Conservation (phyloP, 2,797 vertebrate genomes). For the Rhinogobio ventralis region DNA sequence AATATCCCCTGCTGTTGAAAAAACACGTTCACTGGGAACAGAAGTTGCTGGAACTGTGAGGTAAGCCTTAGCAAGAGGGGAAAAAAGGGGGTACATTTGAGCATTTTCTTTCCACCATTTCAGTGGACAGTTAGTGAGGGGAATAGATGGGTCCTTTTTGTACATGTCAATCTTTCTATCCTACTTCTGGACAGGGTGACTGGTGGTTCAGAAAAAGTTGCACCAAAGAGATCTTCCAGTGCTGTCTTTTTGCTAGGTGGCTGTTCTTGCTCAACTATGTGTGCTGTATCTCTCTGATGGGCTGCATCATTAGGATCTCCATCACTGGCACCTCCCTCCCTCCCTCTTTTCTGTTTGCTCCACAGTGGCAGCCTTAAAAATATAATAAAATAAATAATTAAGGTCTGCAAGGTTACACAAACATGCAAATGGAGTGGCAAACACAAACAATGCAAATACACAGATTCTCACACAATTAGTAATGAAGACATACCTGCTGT, state of each 20-base stretch:
- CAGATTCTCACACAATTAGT: too few relatives aligned
- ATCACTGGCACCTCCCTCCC: too few relatives aligned
- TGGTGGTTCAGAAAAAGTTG: background rate
- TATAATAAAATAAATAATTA: too few relatives aligned
- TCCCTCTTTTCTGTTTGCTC: too few relatives aligned
- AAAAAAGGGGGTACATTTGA: conserved; percentile 7
- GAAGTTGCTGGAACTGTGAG: conserved; percentile 29
- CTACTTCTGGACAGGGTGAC: background rate
- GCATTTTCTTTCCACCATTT: conserved; percentile 44
- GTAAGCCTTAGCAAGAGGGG: conserved; percentile 26
- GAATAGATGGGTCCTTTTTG: conserved; percentile 34
- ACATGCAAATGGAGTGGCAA: too few relatives aligned
- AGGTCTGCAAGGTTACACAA: too few relatives aligned
- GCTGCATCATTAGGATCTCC: too few relatives aligned
- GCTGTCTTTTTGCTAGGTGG: conserved; percentile 1
- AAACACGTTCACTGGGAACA: background rate
- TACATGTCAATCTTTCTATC: conserved; percentile 39
- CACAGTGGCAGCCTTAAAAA: too few relatives aligned
- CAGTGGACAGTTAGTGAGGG: conserved; percentile 39
- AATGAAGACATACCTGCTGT: too few relatives aligned
- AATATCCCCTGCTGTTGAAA: background rate
- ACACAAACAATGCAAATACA: too few relatives aligned
- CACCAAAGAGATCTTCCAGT: conserved; percentile 6
- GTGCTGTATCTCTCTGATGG: too few relatives aligned
- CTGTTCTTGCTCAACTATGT: background rate